Percentiles rank a stretch among this genome's conserved stretches.
phyloP scores from a whole-genome alignment of 2,888 invertebrate genomes.

The Tineola bisselliella region DNA sequence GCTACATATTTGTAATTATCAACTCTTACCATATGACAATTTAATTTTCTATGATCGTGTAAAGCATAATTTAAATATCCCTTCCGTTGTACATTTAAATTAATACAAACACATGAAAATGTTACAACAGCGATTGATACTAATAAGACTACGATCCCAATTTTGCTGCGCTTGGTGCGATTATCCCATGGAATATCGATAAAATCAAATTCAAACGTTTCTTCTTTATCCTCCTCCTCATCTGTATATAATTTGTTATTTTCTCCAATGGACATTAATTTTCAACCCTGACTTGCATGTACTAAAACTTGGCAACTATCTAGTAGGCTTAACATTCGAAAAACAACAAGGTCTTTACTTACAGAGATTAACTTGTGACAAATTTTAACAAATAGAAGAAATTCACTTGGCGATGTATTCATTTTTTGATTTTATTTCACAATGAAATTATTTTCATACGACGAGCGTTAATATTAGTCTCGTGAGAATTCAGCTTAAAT shows the following conservation, averaged over 20 bases:
- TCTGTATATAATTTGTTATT: conserved; percentile 34
- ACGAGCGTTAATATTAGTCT: too few species aligned
- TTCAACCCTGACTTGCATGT: neutral
- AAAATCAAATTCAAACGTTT: conserved; percentile 40
- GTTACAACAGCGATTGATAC: conserved; percentile 35
- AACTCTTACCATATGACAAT: conserved; percentile 38
- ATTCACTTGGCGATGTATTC: too few species aligned
- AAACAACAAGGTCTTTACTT: too few species aligned
- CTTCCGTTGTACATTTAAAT: conserved; percentile 38
- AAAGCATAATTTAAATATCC: conserved; percentile 20
- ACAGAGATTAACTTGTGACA: too few species aligned
- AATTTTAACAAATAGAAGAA: too few species aligned
- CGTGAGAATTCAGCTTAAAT: too few species aligned
- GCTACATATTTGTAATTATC: conserved; percentile 40
- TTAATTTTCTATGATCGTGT: conserved; percentile 22
- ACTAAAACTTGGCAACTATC: neutral
- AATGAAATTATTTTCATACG: too few species aligned
- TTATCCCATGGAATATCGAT: conserved; percentile 50
- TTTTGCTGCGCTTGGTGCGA: conserved; percentile 40
- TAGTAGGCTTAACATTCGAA: neutral
- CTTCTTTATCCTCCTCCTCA: conserved; percentile 24
- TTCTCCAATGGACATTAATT: conserved; percentile 17
- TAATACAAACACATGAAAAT: conserved; percentile 33
- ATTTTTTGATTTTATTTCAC: too few species aligned
- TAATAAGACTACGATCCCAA: conserved; percentile 35